A percentile compares a stretch with the other conserved stretches of the same genome.
Evolutionary conservation across 2,797 vertebrate species (phyloP).

Genomic region (Taenioides sp.): DNA sequence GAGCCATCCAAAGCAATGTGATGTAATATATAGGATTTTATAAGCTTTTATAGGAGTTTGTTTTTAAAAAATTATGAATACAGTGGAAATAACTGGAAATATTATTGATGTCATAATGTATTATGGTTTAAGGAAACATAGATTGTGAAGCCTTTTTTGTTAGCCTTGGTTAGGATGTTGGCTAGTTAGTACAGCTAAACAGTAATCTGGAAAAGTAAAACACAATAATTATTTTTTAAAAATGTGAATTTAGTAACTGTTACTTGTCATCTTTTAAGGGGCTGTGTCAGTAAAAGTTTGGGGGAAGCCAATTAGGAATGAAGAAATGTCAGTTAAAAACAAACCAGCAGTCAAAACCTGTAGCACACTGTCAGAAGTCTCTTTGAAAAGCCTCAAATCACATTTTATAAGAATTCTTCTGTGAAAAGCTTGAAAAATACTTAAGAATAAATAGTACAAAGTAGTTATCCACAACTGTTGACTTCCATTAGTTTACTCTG

Average conservation of each 20-base stretch:
- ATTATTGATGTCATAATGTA: not conserved
- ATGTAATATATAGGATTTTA: no score
- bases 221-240: not conserved
- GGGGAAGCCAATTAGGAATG: constrained; percentile 10
- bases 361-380: constrained; percentile 2
- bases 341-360: constrained; percentile 6
- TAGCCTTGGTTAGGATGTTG: not conserved
- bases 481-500: not conserved
- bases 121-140: not conserved
- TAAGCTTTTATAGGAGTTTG: no score
- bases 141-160: not conserved
- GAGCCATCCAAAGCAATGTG: no score
- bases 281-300: constrained; percentile 2
- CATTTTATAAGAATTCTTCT: not conserved
- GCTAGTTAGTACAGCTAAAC: not conserved
- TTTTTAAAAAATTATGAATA: not conserved
- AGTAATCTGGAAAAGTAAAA: constrained; percentile 5
- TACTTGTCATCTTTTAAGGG: constrained; percentile 24
- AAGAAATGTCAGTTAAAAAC: constrained; percentile 5
- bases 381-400: not conserved
- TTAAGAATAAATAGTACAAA: constrained; percentile 5
- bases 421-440: constrained; percentile 1
- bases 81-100: not conserved
- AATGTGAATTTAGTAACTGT: constrained; percentile 17
- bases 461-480: not conserved